phyloP scores from a whole-genome alignment of 2,888 invertebrate species.

The Caenorhabditis sulstoni region DNA sequence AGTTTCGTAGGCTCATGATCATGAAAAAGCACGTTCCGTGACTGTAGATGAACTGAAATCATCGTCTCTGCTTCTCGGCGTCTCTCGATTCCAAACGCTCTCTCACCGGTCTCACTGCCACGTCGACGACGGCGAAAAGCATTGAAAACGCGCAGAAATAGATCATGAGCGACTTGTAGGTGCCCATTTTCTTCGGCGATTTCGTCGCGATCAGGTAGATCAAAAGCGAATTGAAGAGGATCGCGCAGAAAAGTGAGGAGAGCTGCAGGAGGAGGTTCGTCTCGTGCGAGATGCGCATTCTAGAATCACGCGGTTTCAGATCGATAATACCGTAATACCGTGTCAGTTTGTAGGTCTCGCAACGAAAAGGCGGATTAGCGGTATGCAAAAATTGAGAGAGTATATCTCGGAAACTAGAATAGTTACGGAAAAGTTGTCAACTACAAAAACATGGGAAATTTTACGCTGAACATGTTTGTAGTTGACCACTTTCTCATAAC shows the following conservation, averaged over 20 bases:
- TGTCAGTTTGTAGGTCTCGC: not conserved
- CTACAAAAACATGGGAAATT: no score
- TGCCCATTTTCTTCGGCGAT: conserved; percentile 49
- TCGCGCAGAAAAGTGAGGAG: conserved; percentile 28
- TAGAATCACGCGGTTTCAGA: not conserved
- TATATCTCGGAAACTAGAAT: no score
- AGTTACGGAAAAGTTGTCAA: no score
- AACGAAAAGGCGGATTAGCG: not conserved
- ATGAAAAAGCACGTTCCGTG: conserved; percentile 30
- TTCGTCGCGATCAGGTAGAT: conserved; percentile 40
- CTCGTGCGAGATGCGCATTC: conserved; percentile 15
- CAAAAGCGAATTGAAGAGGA: conserved; percentile 28
- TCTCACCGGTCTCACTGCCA: conserved; percentile 34
- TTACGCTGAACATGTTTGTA: no score
- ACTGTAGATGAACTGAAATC: conserved; percentile 37
- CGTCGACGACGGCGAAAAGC: conserved; percentile 31
- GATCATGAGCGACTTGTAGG: conserved; percentile 41
- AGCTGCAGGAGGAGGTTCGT: conserved; percentile 16
- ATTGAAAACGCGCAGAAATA: conserved; percentile 42
- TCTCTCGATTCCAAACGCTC: not conserved
- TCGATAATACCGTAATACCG: no score
- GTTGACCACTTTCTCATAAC: no score
- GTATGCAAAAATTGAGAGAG: no score
- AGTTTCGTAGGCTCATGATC: conserved; percentile 32
- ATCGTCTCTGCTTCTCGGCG: not conserved